Conservation (phyloP, 2,797 vertebrate species). For the Heteromormyrus szaboi region DNA sequence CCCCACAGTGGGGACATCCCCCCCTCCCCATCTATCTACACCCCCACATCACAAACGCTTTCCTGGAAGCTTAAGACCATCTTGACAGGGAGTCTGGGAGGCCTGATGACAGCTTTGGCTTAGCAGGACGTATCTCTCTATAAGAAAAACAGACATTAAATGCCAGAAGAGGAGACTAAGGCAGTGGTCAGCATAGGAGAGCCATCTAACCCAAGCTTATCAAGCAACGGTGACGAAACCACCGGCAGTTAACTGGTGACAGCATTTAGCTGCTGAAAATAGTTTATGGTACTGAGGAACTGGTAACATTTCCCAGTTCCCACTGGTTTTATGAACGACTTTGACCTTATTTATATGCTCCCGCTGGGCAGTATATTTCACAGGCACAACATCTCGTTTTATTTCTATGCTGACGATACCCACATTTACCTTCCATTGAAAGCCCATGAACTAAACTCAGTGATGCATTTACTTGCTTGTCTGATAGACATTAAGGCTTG, state of each 20-base stretch:
- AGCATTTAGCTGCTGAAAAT: not conserved
- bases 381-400: not conserved
- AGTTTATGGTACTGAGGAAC: not conserved
- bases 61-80: not conserved
- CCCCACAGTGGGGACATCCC: not conserved
- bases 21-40: not conserved
- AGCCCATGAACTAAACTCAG: not conserved
- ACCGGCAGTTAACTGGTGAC: not conserved
- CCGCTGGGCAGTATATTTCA: not conserved
- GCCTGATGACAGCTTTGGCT: not conserved
- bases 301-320: not conserved
- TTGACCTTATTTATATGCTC: not conserved
- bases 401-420: not conserved
- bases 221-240: not conserved
- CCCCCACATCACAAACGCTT: not conserved
- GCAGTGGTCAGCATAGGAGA: not conserved
- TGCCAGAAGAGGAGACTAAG: not conserved
- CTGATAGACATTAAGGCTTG: not conserved
- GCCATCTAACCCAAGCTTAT: not conserved
- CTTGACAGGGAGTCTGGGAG: not conserved
- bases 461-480: not conserved
- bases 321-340: not conserved
- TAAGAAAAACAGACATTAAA: not conserved
- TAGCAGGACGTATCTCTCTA: not conserved
- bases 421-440: not conserved